phyloP scores from a whole-genome alignment of 2,888 invertebrate genomes.

The Megalurothrips usitatus region DNA sequence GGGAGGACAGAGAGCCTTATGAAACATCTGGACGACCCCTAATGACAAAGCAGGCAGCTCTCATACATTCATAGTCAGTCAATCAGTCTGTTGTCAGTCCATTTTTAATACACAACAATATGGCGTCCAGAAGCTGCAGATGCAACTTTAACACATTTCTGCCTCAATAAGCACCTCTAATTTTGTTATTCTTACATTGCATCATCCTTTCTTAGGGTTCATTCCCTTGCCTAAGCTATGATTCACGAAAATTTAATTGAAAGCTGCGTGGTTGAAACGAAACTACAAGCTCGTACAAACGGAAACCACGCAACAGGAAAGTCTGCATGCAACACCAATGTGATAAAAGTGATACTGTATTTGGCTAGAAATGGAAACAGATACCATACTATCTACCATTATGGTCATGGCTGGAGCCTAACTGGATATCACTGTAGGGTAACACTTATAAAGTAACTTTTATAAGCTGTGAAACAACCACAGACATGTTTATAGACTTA shows the following conservation, averaged over 20 bases:
- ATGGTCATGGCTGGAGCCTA: too few relatives aligned
- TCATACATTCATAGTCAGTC: constrained; percentile 17
- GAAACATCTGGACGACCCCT: too few relatives aligned
- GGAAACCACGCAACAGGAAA: not conserved
- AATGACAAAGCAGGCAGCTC: constrained; percentile 18
- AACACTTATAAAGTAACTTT: too few relatives aligned
- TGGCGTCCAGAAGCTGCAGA: not conserved
- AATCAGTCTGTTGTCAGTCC: constrained; percentile 22
- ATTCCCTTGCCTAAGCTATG: not conserved
- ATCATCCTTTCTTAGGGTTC: not conserved
- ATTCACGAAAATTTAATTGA: too few relatives aligned
- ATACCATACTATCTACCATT: too few relatives aligned
- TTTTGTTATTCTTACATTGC: not conserved
- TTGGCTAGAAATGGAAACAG: not conserved
- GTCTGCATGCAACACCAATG: not conserved
- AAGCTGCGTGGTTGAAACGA: not conserved
- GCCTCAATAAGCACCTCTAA: not conserved
- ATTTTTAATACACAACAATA: not conserved
- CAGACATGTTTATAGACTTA: too few relatives aligned
- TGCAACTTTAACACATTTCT: not conserved
- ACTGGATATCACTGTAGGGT: too few relatives aligned
- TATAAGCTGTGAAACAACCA: too few relatives aligned
- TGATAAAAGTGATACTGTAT: not conserved
- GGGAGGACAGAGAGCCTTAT: too few relatives aligned
- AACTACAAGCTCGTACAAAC: not conserved